A percentile compares a stretch with the other conserved stretches of the same genome.
Conservation (phyloP, 2,797 vertebrate species). For the Perodicticus potto region DNA sequence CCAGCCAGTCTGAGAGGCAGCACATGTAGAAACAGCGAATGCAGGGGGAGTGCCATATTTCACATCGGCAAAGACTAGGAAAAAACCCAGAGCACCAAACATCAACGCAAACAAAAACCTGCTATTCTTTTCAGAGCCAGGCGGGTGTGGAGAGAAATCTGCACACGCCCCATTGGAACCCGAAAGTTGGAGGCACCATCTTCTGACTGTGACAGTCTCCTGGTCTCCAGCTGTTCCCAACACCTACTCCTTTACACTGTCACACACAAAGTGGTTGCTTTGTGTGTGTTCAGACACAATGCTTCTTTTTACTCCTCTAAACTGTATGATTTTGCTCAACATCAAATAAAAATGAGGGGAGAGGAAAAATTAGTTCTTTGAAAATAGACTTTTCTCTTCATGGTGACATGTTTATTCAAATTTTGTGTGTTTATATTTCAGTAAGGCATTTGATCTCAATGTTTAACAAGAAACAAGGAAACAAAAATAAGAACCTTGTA, state of each 20-base stretch:
- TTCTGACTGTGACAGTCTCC: rapidly evolving
- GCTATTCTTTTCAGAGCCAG: rapidly evolving
- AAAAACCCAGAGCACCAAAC: not conserved
- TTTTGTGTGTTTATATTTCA: not conserved
- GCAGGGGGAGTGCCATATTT: rapidly evolving
- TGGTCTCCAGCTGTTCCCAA: not conserved
- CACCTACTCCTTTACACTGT: rapidly evolving
- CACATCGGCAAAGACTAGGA: rapidly evolving
- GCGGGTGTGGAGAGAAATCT: rapidly evolving
- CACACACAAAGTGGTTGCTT: not conserved
- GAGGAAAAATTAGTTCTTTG: not conserved
- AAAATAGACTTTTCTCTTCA: not conserved
- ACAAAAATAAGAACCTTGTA: not conserved
- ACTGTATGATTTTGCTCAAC: not conserved
- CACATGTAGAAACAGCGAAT: rapidly evolving
- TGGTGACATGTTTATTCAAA: not conserved
- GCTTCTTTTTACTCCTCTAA: not conserved
- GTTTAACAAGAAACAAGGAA: conserved; percentile 16
- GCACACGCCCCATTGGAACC: rapidly evolving
- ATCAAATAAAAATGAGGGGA: not conserved
- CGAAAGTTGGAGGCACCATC: rapidly evolving
- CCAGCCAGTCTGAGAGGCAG: not conserved
- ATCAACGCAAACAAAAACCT: no score
- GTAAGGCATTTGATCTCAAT: not conserved
- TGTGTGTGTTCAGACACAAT: rapidly evolving